phyloP scores from a whole-genome alignment of 1,140 invertebrate genomes.

The Gerris buenoi region DNA sequence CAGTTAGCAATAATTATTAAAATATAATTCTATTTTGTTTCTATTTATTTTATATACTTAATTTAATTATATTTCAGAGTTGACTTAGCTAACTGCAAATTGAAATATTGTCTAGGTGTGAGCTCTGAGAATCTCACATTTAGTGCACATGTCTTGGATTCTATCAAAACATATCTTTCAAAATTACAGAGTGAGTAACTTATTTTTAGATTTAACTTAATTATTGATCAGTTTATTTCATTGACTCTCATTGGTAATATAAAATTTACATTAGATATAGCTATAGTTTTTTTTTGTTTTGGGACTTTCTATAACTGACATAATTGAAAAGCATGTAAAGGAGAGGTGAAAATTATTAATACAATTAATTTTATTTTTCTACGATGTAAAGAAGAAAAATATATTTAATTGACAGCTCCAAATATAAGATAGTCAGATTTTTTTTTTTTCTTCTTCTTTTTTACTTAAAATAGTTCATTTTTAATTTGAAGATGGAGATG shows the following conservation, averaged over 20 bases:
- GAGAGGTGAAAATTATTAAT: background rate
- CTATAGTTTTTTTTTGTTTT: too few species aligned
- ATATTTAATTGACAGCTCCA: background rate
- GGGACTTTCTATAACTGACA: too few species aligned
- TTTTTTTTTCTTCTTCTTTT: background rate
- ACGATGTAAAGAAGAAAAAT: background rate
- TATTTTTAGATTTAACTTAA: constrained; percentile 19
- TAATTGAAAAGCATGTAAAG: background rate
- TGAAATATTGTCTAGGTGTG: background rate
- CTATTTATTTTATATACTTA: background rate
- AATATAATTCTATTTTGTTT: background rate
- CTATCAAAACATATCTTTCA: background rate
- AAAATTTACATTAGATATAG: background rate
- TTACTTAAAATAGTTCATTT: background rate
- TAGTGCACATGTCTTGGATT: background rate
- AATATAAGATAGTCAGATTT: background rate
- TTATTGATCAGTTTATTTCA: constrained; percentile 6
- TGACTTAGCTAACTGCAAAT: background rate
- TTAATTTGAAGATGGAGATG: background rate
- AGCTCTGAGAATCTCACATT: background rate
- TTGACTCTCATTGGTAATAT: background rate
- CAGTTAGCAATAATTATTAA: background rate
- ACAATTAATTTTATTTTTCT: background rate
- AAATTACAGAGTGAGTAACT: constrained; percentile 21
- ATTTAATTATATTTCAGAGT: background rate